A percentile compares a stretch with the other conserved stretches of the same genome.
Conservation (phyloP, 2,113 vertebrate genomes). For the Amphilophus citrinellus region DNA sequence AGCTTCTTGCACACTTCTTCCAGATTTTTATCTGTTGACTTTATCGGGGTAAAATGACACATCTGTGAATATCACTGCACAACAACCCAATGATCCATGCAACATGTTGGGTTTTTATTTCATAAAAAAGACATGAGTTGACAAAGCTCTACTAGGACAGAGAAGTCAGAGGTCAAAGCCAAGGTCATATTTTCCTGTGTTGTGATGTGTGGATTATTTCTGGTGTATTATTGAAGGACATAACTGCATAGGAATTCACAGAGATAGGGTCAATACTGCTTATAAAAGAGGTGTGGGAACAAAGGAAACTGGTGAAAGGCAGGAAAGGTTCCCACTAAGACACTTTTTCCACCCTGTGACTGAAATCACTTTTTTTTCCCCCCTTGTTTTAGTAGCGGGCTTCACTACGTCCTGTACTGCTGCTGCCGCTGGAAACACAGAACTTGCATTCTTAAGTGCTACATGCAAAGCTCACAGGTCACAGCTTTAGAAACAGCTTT, state of each 20-base stretch:
- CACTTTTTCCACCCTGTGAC: conserved; percentile 56
- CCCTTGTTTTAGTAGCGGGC: neutral
- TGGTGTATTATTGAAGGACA: neutral
- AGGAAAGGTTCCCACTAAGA: conserved; percentile 63
- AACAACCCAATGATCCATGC: neutral
- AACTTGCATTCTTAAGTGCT: neutral
- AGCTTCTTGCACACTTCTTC: conserved; percentile 54
- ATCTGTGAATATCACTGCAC: neutral
- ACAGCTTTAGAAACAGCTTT: neutral
- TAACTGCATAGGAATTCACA: neutral
- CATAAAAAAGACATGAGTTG: neutral
- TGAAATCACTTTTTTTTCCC: conserved; percentile 32
- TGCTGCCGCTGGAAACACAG: neutral
- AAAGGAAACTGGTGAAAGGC: conserved; percentile 64
- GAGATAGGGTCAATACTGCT: neutral
- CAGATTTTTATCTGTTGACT: neutral
- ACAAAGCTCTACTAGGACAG: neutral
- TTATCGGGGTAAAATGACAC: neutral
- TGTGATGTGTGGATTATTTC: conserved; percentile 31
- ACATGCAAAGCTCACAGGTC: neutral
- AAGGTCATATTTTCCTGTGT: conserved; percentile 40
- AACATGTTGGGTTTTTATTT: neutral
- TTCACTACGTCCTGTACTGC: conserved; percentile 26
- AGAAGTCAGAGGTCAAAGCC: conserved; percentile 18
- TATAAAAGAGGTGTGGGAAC: conserved; percentile 62